phyloP scores from a whole-genome alignment of 2,888 invertebrate species.

The Bellardia bayeri region DNA sequence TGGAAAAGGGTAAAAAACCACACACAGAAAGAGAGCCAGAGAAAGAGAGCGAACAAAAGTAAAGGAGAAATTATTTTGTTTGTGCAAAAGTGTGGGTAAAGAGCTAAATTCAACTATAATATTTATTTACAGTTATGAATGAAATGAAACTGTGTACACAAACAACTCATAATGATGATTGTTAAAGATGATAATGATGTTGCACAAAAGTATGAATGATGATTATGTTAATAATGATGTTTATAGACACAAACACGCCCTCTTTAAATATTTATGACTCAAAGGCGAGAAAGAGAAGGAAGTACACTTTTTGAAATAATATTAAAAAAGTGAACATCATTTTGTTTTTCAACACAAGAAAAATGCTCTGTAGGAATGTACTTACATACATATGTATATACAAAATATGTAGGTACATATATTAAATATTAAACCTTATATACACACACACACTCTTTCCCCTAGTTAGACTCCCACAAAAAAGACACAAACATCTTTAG shows the following conservation, averaged over 20 bases:
- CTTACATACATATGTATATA: constrained; percentile 9
- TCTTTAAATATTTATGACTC: constrained; percentile 73
- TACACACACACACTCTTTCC: background rate
- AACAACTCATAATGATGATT: constrained; percentile 33
- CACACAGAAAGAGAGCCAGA: background rate
- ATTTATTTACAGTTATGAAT: constrained; percentile 66
- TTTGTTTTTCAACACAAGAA: constrained; percentile 56
- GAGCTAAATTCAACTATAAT: constrained; percentile 22
- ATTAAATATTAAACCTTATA: constrained; percentile 59
- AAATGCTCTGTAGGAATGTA: too few species aligned
- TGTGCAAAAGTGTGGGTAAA: constrained; percentile 10
- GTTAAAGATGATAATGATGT: constrained; percentile 30
- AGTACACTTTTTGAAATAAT: constrained; percentile 19
- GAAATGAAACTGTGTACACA: constrained; percentile 54
- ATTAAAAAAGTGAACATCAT: constrained; percentile 72
- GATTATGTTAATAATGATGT: constrained; percentile 60
- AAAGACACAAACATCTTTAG: constrained; percentile 19
- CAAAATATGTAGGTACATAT: constrained; percentile 35
- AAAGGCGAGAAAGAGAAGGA: constrained; percentile 63
- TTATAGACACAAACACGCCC: constrained; percentile 70
- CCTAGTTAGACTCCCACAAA: constrained; percentile 33
- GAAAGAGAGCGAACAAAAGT: background rate
- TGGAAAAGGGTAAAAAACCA: background rate
- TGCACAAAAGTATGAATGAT: constrained; percentile 8
- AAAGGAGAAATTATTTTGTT: constrained; percentile 9